A percentile compares a stretch with the other conserved stretches of the same genome.
Evolutionary conservation across 1,140 invertebrate species (phyloP).

Genomic region (Hermatobates lingyangjiaoensis): DNA sequence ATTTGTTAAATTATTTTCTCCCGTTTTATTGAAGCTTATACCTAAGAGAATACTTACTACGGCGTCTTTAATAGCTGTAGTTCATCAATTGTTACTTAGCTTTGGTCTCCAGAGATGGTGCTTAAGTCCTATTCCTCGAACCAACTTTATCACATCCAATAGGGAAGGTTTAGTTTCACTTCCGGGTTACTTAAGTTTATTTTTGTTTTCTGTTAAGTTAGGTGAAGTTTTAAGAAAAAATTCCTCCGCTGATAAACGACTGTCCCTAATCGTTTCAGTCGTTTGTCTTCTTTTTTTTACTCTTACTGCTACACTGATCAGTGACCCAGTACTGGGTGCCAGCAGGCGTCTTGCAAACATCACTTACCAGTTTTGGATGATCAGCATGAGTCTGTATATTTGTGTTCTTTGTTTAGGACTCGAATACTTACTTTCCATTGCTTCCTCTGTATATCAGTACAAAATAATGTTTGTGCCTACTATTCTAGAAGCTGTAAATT

Average conservation of each 20-base stretch:
- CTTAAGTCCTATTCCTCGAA: slow-evolving; percentile 33
- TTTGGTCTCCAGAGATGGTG: slow-evolving; percentile 49
- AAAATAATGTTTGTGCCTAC: slow-evolving; percentile 24
- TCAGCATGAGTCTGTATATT: slow-evolving; percentile 29
- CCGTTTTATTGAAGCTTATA: slow-evolving; percentile 31
- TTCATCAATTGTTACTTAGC: slow-evolving; percentile 50
- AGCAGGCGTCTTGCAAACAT: slow-evolving; percentile 57
- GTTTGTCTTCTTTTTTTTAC: slow-evolving; percentile 26
- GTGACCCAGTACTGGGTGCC: slow-evolving; percentile 28
- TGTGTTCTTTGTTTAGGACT: slow-evolving; percentile 13
- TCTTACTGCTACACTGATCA: slow-evolving; percentile 26
- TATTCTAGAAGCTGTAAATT: slow-evolving; percentile 44
- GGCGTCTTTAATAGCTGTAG: slow-evolving; percentile 30
- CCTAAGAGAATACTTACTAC: slow-evolving; percentile 28
- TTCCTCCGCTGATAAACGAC: slow-evolving; percentile 9
- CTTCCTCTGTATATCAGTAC: not conserved
- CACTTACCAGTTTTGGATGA: slow-evolving; percentile 53
- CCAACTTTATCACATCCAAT: slow-evolving; percentile 57
- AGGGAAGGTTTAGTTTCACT: slow-evolving; percentile 73
- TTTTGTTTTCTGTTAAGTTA: slow-evolving; percentile 49
- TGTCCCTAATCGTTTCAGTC: slow-evolving; percentile 19
- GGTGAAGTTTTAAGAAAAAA: slow-evolving; percentile 34
- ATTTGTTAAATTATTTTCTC: slow-evolving; percentile 53
- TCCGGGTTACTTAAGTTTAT: slow-evolving; percentile 65
- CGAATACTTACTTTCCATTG: slow-evolving; percentile 2